Base-by-base conservation (phyloP, 2,797 vertebrate genomes). In the Mormyrus hasselquistii region DNA sequence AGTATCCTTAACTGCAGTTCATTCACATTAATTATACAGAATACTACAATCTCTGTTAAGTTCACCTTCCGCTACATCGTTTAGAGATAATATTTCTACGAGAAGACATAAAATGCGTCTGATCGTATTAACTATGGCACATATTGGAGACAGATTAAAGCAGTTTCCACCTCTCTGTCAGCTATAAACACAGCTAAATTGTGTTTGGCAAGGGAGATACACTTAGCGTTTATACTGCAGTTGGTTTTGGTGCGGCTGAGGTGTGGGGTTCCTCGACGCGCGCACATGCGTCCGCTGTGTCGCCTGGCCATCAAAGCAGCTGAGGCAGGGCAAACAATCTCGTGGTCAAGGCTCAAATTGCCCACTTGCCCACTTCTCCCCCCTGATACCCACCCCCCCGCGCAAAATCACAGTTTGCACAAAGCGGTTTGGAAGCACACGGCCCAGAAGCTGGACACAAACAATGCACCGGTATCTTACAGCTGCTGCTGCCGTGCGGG, bases 331-430 rank as follows among this genome's bases (percentile, higher is more conserved):
- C 83, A 87, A 89, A 85, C 76, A 86, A 86, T 85, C 50, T 89
- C 88, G 88, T 90, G 90, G 92, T 92, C 91, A 88, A 87, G 86
- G 87, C 89, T 65, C 76, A 38, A 83, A 62, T 41, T 59, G 85
- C 19, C 34, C 49, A 47, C 22, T 29, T 47, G 44, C 2, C 7
- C 19, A 22, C 6, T 8, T 82, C 47, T 12, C 62, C 22, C 9
- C 49, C 87, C 44, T 34, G 29, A 34, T 1, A 34, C 12, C 47
- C 29, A 34, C 12, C 47, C 10, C 87, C 38, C 73, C 49, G 25
- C 82, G 53, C 49, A 49, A 53, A 89, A 86, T 85, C 90, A 87
- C 85, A 89, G 69, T 55, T 87, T 41, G 88, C 55, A 14, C 59
- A 6, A 84, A 90, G 90, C 10, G n/a, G 90, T 88, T 86, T 59